A percentile compares a stretch with the other conserved stretches of the same genome.
Conservation (phyloP, 2,888 invertebrate genomes). For the Adelphocoris suturalis region DNA sequence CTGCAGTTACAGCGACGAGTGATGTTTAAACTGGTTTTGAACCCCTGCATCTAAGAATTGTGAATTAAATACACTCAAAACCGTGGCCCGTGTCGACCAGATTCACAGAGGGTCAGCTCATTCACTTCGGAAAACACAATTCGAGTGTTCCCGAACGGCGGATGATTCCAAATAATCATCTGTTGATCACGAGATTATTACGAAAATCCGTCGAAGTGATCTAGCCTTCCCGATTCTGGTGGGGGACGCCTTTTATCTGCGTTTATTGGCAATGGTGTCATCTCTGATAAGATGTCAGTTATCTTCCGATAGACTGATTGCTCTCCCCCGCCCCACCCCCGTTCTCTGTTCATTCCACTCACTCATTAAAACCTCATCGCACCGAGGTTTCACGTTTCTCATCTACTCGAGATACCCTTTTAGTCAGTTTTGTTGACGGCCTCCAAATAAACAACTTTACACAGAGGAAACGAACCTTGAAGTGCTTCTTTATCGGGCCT, state of each 20-base stretch:
- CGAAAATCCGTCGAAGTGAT: slow-evolving; percentile 23
- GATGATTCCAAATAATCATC: neutral
- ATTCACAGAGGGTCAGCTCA: no score
- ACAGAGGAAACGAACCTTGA: neutral
- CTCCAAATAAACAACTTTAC: neutral
- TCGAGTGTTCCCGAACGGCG: neutral
- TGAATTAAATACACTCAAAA: no score
- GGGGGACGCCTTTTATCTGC: neutral
- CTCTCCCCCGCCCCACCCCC: neutral
- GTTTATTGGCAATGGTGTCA: slow-evolving; percentile 62
- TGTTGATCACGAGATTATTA: neutral
- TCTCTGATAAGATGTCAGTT: slow-evolving; percentile 44
- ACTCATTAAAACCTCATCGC: slow-evolving; percentile 38
- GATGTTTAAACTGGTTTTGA: no score
- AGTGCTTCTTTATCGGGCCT: no score
- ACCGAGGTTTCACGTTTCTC: neutral
- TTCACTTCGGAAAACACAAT: no score
- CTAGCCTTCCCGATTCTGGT: neutral
- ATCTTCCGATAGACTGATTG: slow-evolving; percentile 31
- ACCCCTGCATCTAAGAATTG: no score
- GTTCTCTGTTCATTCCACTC: neutral
- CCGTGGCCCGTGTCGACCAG: no score
- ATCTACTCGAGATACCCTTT: neutral
- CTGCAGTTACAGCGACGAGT: no score
- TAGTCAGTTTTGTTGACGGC: neutral